Base-by-base conservation (phyloP, 2,888 invertebrate species). In the Nemoura dubitans region DNA sequence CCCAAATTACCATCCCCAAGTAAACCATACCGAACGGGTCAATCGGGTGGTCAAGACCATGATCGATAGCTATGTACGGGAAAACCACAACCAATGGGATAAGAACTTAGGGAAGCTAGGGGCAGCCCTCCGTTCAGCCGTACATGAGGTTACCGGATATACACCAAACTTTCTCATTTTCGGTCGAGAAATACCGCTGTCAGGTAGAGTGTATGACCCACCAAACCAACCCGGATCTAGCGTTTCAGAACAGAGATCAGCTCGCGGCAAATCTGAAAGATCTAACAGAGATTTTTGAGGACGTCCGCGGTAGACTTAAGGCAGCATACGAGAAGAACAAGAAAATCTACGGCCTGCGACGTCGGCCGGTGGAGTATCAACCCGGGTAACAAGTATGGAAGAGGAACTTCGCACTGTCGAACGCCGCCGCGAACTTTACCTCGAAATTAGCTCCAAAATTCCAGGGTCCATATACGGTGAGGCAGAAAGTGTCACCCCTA, bases 1-100 rank as follows among this genome's bases (percentile, higher is more conserved):
- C 21, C 25, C 86, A 2, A 42, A 28, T 25, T 86, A 86, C 28
- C 86, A 86, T n/a, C 82, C 86, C 7, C 86, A 86, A 59, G 82
- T 42, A n/a, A 86, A 86, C 82, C 86, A 81, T 25, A 59, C 59
- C 10, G 86, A 86, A 76, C 42, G 86, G 21, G 30, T 81, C 5
- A 86, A 83, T 25, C 28, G 28, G n/a, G 43, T 30, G 27, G 21
- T 86, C n/a, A 78, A 78, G 29, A 86, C 77, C 21, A 82, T 42
- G n/a, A 30, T 86, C 0, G 30, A 30, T 14, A 26, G 25, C 5
- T 86, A 27, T n/a, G 82, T 86, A 10, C 25, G 25, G 36, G 82
- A 86, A n/a, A 59, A 83, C 81, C 86, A 86, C 28, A 26, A 29
- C 21, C 26, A 81, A 2, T 86, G 86, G 86, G 86, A 86, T 27